Percentiles rank a stretch among this genome's conserved stretches.
Evolutionary conservation across 2,797 vertebrate genomes (phyloP).

Genomic region (Cirrhinus mrigala): DNA sequence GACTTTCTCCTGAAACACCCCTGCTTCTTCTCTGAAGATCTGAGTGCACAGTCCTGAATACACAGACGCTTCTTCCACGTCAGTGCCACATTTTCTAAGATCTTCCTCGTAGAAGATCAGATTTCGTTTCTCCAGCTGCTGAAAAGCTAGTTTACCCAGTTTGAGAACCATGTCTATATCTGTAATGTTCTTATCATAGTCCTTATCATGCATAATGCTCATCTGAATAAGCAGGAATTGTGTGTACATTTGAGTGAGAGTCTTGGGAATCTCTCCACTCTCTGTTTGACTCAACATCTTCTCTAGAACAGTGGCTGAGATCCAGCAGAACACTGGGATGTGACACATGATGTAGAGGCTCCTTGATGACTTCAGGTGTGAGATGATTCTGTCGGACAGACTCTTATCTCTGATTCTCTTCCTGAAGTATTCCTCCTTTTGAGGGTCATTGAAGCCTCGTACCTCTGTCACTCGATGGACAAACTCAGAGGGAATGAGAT

Average conservation of each 20-base stretch:
- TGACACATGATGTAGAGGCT: constrained; percentile 17
- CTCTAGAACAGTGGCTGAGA: constrained; percentile 20
- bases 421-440: constrained; percentile 42
- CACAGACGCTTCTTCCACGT: background rate
- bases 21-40: background rate
- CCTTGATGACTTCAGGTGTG: background rate
- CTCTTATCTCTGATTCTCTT: constrained; percentile 16
- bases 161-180: background rate
- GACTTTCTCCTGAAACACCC: background rate
- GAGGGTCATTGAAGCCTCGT: constrained; percentile 30
- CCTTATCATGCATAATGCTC: background rate
- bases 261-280: background rate
- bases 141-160: constrained; percentile 7
- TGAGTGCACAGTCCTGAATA: constrained; percentile 4
- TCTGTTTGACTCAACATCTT: background rate
- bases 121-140: background rate
- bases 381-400: background rate
- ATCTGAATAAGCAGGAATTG: background rate
- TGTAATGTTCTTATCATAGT: background rate
- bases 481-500: constrained; percentile 9
- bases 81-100: background rate
- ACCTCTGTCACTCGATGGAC: constrained; percentile 46
- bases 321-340: constrained; percentile 35
- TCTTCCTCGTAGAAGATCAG: constrained; percentile 9
- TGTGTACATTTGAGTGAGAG: constrained; percentile 14